Base-by-base conservation (phyloP, 2,113 vertebrate species). In the Ailuropoda melanoleuca region DNA sequence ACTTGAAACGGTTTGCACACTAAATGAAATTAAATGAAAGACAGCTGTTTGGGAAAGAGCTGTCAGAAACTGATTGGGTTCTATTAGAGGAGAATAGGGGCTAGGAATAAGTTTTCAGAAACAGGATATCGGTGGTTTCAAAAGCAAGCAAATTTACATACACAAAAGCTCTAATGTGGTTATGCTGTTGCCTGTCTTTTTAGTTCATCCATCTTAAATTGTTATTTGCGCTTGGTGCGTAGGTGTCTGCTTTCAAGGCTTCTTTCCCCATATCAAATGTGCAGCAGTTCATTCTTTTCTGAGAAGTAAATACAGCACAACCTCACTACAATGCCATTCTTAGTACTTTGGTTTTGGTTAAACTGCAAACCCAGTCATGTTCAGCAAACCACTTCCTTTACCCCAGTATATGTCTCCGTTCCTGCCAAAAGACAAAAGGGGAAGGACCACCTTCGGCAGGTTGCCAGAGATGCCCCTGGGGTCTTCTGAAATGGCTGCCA, bases 1-100 rank as follows among this genome's bases (percentile, higher is more conserved):
- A 97, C 96, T 96, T 97, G 98, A 98, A 98, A 97, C 97, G 31
- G 34, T 97, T 97, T 97, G 80, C 77, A 90, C 97, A 94, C 97
- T 98, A 93, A 93, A 60, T 98, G 98, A 98, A 98, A 96, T 94
- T 95, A 98, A 98, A 97, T 95, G 82, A 93, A 97, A 98, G 93
- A 88, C 98, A 98, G 98, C 97, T 99, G 98, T 97, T 95, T 97
- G 97, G 94, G 89, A 94, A 93, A 93, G 97, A 96, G 90, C 97
- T 98, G 97, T 97, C 98, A 98, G 95, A 95, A 94, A 77, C 90
- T 97, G 97, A 95, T 90, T 92, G 88, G 97, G 91, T 94, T 98
- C 92, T 96, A 46, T 89, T 96, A 78, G 89, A 81, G 97, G 88
- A 97, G 97, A 98, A 60, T 53, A 97, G 96, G 96, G 96, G 64